Conservation (phyloP, 2,797 vertebrate species). For the Ptychadena robeensis region DNA sequence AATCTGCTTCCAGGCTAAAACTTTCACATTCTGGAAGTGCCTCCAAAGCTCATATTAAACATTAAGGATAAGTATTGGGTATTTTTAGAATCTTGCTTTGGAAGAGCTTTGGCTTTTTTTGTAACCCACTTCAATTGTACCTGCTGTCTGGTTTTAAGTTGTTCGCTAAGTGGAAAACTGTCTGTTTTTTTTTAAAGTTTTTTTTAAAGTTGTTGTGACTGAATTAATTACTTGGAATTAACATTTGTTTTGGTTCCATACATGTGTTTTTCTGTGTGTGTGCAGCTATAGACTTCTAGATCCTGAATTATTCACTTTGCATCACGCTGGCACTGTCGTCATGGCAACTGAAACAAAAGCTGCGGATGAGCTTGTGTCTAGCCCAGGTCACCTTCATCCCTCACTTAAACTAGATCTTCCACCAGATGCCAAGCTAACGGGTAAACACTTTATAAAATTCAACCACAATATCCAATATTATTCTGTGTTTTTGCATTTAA, state of each 20-base stretch:
- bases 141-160: constrained; percentile 30
- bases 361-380: constrained; percentile 64
- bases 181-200: too few species aligned
- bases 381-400: constrained; percentile 64
- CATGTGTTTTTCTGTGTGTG: constrained; percentile 43
- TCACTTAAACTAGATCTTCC: constrained; percentile 60
- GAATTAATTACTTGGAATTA: constrained; percentile 38
- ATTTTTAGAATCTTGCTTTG: constrained; percentile 10
- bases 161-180: constrained; percentile 35
- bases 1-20: not conserved
- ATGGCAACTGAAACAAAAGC: constrained; percentile 64
- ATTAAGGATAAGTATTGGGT: not conserved
- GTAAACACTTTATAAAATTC: constrained; percentile 50
- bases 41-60: not conserved
- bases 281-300: constrained; percentile 84
- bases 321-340: constrained; percentile 81
- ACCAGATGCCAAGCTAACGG: constrained; percentile 48
- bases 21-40: not conserved
- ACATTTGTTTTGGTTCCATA: constrained; percentile 48
- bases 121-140: not conserved
- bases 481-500: constrained; percentile 50
- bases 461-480: constrained; percentile 45
- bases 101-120: not conserved
- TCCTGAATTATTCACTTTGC: constrained; percentile 83
- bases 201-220: constrained; percentile 38